Percentiles rank a stretch among this genome's conserved stretches.
Conservation (phyloP, 2,113 vertebrate genomes). For the Tringa solitaria region DNA sequence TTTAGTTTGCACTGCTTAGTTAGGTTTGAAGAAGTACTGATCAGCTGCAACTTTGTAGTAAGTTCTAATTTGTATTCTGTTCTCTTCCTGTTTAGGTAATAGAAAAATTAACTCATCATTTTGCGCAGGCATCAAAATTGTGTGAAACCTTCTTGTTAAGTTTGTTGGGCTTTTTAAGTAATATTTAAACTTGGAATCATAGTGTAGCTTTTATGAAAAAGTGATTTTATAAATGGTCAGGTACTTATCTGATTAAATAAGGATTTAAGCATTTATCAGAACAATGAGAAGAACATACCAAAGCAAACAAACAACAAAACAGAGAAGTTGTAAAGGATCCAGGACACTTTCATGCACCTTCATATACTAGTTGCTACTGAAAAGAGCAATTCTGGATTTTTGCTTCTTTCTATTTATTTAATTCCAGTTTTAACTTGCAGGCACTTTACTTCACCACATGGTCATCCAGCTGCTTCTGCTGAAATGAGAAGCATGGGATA, state of each 20-base stretch:
- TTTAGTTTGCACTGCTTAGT: not conserved
- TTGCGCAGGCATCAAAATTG: not conserved
- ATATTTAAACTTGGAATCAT: not conserved
- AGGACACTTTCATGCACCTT: not conserved
- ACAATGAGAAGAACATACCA: not conserved
- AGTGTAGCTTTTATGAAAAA: not conserved
- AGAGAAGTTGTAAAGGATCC: not conserved
- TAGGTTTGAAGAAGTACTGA: not conserved
- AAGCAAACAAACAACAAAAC: not conserved
- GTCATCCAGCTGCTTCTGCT: not conserved
- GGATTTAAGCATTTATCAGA: not conserved
- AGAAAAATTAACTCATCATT: not conserved
- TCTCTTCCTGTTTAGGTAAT: not conserved
- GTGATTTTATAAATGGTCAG: not conserved
- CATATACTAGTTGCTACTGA: accelerated
- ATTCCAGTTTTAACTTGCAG: not conserved
- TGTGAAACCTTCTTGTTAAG: not conserved
- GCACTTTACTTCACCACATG: not conserved
- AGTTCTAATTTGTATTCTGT: not conserved
- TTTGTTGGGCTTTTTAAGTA: not conserved
- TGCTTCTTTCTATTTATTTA: not conserved
- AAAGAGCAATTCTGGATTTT: not conserved
- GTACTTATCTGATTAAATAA: not conserved
- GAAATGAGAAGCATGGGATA: accelerated
- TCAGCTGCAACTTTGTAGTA: not conserved